These are phyloP conservation scores for Clivina fossor DNA, from an alignment of 2,888 invertebrate species.

Conservation along the genomic window DNA sequence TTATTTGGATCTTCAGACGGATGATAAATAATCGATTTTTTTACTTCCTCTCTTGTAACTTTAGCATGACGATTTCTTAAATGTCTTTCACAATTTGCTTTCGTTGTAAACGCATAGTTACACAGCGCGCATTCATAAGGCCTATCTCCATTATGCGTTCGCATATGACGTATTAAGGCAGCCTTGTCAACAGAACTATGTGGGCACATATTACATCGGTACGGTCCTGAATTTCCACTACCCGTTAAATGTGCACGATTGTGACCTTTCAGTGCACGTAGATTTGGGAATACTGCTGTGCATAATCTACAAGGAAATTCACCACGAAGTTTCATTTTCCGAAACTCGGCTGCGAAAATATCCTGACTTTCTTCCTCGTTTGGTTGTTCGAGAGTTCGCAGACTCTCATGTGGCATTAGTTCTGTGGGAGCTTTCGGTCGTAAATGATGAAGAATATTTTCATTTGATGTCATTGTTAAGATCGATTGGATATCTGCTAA, in stretches of 20 bases:
- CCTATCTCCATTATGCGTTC: conserved; percentile 92
- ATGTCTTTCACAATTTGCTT: conserved; percentile 96
- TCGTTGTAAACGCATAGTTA: conserved; percentile 94
- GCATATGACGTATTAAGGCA: conserved; percentile 86
- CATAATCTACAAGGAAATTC: conserved; percentile 92
- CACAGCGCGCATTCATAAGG: conserved; percentile 95
- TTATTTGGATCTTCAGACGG: conserved; percentile 83
- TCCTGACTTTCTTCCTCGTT: conserved; percentile 79
- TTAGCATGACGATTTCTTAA: conserved; percentile 88
- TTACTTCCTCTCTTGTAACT: conserved; percentile 83
- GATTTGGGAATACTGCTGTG: conserved; percentile 81
- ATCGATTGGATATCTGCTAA: conserved; percentile 86
- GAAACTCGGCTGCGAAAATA: conserved; percentile 78
- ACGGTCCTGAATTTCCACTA: conserved; percentile 73
- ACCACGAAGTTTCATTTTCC: conserved; percentile 86
- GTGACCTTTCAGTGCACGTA: conserved; percentile 88
- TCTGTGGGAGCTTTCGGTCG: conserved; percentile 53
- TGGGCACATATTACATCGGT: conserved; percentile 91
- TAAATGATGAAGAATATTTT: conserved; percentile 66
- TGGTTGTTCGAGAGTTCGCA: conserved; percentile 49
- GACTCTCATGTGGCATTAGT: conserved; percentile 53
- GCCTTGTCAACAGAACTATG: conserved; percentile 89
- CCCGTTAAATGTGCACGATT: conserved; percentile 82
- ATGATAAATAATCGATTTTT: conserved; percentile 83
- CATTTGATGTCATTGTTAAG: conserved; percentile 72